These are phyloP conservation scores for Gyps fulvus DNA, from an alignment of 2,113 vertebrate species.

Conservation along the genomic window DNA sequence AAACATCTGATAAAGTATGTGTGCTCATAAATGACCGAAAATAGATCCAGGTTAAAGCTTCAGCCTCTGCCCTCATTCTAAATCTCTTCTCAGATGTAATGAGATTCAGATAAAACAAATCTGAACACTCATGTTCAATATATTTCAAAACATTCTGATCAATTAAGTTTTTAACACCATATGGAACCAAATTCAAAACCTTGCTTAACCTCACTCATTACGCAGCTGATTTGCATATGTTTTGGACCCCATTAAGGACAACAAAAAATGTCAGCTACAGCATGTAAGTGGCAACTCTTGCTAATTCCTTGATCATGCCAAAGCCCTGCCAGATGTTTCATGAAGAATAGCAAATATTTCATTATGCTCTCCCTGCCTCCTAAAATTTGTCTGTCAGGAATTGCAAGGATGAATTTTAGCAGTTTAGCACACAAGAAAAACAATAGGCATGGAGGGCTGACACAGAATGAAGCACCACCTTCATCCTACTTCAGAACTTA, in stretches of 20 bases:
- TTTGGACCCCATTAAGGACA: conserved; percentile 25
- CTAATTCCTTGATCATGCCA: conserved; percentile 40
- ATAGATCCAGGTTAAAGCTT: background rate
- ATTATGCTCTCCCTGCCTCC: background rate
- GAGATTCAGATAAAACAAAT: conserved; percentile 22
- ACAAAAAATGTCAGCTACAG: conserved; percentile 23
- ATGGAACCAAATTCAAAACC: conserved; percentile 20
- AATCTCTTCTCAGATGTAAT: conserved; percentile 25
- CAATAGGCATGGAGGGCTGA: background rate
- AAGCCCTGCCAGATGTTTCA: conserved; percentile 51
- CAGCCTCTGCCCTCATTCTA: background rate
- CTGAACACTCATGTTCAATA: background rate
- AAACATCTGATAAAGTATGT: conserved; percentile 9
- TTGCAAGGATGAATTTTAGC: background rate
- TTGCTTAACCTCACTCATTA: conserved; percentile 46
- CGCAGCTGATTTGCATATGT: conserved; percentile 28
- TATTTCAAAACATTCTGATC: conserved; percentile 52
- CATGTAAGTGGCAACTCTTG: conserved; percentile 9
- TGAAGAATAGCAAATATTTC: conserved; percentile 40
- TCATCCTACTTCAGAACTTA: background rate
- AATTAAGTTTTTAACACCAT: conserved; percentile 28
- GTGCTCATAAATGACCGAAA: background rate
- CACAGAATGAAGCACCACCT: background rate
- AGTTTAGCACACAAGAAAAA: background rate
- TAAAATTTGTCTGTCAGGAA: conserved; percentile 28